These are phyloP conservation scores for Tribolium castaneum DNA, from an alignment of 1,140 invertebrate species.

Conservation along the genomic window DNA sequence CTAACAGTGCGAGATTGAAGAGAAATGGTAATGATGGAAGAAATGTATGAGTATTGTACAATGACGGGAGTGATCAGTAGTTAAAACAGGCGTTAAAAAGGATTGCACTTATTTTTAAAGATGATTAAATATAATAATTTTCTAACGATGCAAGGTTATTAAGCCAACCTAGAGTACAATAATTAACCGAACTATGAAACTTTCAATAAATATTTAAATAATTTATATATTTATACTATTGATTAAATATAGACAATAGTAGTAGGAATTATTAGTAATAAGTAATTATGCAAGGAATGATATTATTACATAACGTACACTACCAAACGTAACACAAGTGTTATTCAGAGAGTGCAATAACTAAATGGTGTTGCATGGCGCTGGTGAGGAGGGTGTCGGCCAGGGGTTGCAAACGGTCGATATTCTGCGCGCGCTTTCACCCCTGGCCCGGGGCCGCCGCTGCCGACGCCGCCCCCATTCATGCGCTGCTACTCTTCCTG, in stretches of 20 bases:
- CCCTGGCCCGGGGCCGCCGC: conserved; percentile 50
- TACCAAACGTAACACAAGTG: conserved; percentile 66
- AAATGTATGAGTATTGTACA: conserved; percentile 55
- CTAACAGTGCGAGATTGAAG: conserved; percentile 46
- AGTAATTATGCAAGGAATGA: conserved; percentile 66
- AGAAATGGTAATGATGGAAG: conserved; percentile 47
- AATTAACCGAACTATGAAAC: conserved; percentile 60
- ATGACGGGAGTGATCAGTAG: conserved; percentile 53
- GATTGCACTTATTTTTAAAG: conserved; percentile 61
- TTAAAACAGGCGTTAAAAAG: conserved; percentile 52
- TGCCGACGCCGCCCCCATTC: conserved; percentile 50
- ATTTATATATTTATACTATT: conserved; percentile 63
- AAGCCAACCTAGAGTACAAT: conserved; percentile 62
- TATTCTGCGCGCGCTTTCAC: conserved; percentile 59
- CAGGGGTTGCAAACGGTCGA: conserved; percentile 61
- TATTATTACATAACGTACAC: conserved; percentile 67
- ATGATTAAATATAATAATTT: conserved; percentile 59
- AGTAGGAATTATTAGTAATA: conserved; percentile 65
- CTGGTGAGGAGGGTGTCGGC: conserved; percentile 62
- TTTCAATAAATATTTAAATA: conserved; percentile 61
- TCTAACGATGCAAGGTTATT: conserved; percentile 60
- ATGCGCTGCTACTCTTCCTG: conserved; percentile 41
- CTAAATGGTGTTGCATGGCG: conserved; percentile 65
- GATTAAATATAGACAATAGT: conserved; percentile 64
- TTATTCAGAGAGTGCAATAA: conserved; percentile 67